Percentiles rank a stretch among this genome's conserved stretches.
phyloP scores from a whole-genome alignment of 2,797 vertebrate species.

The Acrocephalus scirpaceus region DNA sequence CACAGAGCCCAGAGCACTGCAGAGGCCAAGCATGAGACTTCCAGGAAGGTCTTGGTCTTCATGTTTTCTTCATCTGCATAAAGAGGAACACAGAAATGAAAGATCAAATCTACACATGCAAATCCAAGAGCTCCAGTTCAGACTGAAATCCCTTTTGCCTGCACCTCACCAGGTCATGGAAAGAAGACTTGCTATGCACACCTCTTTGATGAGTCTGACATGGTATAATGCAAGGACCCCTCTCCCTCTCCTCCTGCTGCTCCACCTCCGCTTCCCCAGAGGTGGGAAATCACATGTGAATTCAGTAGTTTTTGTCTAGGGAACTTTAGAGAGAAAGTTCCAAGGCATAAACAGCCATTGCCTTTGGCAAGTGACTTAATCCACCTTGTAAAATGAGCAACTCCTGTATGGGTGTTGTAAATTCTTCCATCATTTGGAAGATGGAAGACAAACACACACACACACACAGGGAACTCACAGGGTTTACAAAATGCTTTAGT shows the following conservation, averaged over 20 bases:
- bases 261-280: background rate
- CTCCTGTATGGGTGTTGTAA: background rate
- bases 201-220: background rate
- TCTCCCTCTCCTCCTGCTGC: background rate
- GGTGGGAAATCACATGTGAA: background rate
- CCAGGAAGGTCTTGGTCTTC: background rate
- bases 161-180: background rate
- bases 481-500: background rate
- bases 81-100: slow-evolving; percentile 15
- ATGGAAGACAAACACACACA: background rate
- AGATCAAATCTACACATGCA: background rate
- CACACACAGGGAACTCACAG: background rate
- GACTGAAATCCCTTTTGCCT: background rate
- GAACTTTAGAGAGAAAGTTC: background rate
- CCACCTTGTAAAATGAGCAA: rapidly evolving
- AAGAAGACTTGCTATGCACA: background rate
- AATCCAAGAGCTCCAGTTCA: background rate
- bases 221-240: rapidly evolving
- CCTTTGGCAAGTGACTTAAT: background rate
- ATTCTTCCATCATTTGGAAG: background rate
- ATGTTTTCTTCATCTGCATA: slow-evolving; percentile 53
- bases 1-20: background rate
- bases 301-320: background rate
- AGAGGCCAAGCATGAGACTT: background rate
- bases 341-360: background rate